Evolutionary conservation across 2,113 vertebrate genomes (phyloP).

Genomic region (Machaerirhynchus nigripectus): DNA sequence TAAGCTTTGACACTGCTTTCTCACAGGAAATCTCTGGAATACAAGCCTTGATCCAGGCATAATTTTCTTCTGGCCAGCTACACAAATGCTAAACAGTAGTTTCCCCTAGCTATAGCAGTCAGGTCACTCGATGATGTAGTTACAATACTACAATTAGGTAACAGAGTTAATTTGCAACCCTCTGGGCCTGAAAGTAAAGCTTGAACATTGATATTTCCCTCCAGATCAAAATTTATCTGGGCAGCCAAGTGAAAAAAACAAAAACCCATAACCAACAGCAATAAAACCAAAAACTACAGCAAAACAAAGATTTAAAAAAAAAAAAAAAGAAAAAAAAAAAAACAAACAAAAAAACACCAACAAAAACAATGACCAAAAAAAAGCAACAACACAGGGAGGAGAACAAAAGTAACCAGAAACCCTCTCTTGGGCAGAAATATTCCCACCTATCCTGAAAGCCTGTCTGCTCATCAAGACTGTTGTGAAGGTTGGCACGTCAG

Average conservation of each 20-base stretch:
- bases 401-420: neutral
- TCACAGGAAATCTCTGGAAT: neutral
- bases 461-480: neutral
- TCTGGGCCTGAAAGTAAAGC: neutral
- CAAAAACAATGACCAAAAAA: neutral
- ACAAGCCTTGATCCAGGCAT: neutral
- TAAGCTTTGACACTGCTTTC: neutral
- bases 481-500: neutral
- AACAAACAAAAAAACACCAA: too few relatives aligned
- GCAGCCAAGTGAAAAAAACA: neutral
- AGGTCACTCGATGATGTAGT: neutral
- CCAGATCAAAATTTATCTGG: neutral
- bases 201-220: neutral
- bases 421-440: neutral
- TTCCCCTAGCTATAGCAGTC: neutral
- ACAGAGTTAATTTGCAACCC: neutral
- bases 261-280: neutral
- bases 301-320: neutral
- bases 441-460: neutral
- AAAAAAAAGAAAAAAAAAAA: neutral
- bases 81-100: neutral
- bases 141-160: neutral
- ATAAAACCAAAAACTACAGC: neutral
- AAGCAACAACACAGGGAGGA: neutral
- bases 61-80: neutral